Base-by-base conservation (phyloP, 1,140 invertebrate genomes). In the Drosophila tristis region DNA sequence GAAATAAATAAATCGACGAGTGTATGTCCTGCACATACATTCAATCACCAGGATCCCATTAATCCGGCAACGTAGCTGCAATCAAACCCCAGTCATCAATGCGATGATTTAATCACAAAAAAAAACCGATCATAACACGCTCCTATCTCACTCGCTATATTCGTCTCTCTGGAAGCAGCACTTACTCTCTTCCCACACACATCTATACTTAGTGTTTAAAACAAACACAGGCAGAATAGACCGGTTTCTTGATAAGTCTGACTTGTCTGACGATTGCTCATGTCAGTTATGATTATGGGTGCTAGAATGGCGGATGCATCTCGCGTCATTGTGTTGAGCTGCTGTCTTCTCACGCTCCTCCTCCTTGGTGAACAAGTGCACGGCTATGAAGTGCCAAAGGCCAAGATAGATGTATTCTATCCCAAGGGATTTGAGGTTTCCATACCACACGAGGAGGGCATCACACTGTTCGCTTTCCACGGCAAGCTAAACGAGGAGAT, bases 401-500 rank as follows among this genome's bases (percentile, higher is more conserved):
- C 94, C 0, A 93, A 84, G 42, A 92, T 96, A n/a, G 93, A 94
- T 76, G 94, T 94, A 0, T 93, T 95, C 20, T 93, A 93, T 78
- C 95, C 95, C 0, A 93, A 92, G 76, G 95, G 95, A 54, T 91
- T 95, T 7, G 92, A 93, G 56, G 94, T 95, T 0, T 94, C 94
- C 1, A 93, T 95, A 54, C 94, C 94, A 71, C 93, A 95, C 76
- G 94, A 95, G 60, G 92, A 94, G 44, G 96, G 95, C 4, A 95
- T 96, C 35, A 93, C 93, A n/a, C 80, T 96, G 2, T 95, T 96
- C 44, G 96, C 96, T 0, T 96, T 95, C 74, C 96, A 96, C 77
- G 94, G 94, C 5, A 96, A 96, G 62, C 92, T 96, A 0, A 96
- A 96, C 74, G 94, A 95, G 71, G 95, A 96, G 80, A 95, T 96